Evolutionary conservation across 2,113 vertebrate genomes (phyloP).

Genomic region (Anser cygnoides): DNA sequence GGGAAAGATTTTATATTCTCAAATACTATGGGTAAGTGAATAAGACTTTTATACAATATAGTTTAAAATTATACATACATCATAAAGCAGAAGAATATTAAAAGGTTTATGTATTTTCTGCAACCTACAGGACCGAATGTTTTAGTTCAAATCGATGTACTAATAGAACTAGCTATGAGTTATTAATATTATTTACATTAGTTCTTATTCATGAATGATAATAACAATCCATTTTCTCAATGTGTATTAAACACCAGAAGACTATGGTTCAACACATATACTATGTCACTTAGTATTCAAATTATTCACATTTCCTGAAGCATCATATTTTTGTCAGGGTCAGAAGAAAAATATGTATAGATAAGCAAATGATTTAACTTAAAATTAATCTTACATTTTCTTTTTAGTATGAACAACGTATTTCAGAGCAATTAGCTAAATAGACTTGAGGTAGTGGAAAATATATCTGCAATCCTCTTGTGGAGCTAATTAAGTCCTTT

Average conservation of each 20-base stretch:
- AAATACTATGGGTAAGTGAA: not conserved
- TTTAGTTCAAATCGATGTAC: not conserved
- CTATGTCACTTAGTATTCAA: not conserved
- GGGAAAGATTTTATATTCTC: not conserved
- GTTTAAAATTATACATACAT: not conserved
- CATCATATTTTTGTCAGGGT: not conserved
- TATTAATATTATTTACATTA: not conserved
- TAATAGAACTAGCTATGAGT: not conserved
- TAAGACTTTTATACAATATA: not conserved
- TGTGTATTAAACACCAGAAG: not conserved
- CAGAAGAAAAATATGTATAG: not conserved
- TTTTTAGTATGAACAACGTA: slow-evolving; percentile 12
- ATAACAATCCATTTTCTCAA: not conserved
- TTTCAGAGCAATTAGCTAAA: not conserved
- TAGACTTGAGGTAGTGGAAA: not conserved
- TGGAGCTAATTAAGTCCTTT: not conserved
- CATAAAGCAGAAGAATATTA: not conserved
- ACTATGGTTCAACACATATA: not conserved
- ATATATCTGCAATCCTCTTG: slow-evolving; percentile 13
- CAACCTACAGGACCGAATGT: not conserved
- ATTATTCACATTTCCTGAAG: not conserved
- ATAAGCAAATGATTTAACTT: not conserved
- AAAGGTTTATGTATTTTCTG: not conserved
- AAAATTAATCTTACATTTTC: not conserved
- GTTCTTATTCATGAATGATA: not conserved